Base-by-base conservation (phyloP, 2,888 invertebrate genomes). In the Netelia fuscicornis region DNA sequence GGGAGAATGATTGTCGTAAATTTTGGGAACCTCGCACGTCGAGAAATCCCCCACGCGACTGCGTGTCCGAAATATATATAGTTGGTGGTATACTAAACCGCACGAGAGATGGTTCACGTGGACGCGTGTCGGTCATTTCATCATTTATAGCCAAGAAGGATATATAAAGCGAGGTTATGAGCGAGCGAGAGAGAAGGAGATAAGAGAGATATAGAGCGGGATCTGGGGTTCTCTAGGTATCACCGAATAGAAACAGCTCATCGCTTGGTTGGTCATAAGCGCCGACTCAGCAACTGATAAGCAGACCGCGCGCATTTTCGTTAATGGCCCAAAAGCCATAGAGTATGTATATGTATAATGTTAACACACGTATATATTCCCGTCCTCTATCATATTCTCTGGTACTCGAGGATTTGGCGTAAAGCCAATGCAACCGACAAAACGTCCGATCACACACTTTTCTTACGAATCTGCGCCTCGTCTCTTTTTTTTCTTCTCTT, bases 211-310 rank as follows among this genome's bases (percentile, higher is more conserved):
- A 13, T 42, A 30, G 25, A 77, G 25, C 44, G 79, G 67, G 48
- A 60, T 68, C 30, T 68, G 86, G 86, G 81, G 72, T 23, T 86
- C 88, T 88, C 89, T 89, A 88, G 87, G 89, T 87, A 89, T 78
- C 80, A 74, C 86, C 77, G 87, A 84, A 91, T 78, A 87, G 90
- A 89, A 90, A 91, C 90, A 88, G 76, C 83, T 83, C 86, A 84
- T 86, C 88, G 89, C 88, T 90, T 89, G 89, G 88, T 86, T 90
- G 91, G 90, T 91, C 91, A 91, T 89, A 90, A 90, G 88, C 89
- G 91, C 91, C 87, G 89, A 91, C 91, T 92, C 91, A 92, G 92
- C 91, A 91, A 90, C 91, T 91, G 92, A 92, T 91, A 91, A 92
- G 90, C 90, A 89, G 82, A 87, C 88, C 86, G 87, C 62, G n/a